Conservation (phyloP, 2,797 vertebrate species). For the Psittacula echo region DNA sequence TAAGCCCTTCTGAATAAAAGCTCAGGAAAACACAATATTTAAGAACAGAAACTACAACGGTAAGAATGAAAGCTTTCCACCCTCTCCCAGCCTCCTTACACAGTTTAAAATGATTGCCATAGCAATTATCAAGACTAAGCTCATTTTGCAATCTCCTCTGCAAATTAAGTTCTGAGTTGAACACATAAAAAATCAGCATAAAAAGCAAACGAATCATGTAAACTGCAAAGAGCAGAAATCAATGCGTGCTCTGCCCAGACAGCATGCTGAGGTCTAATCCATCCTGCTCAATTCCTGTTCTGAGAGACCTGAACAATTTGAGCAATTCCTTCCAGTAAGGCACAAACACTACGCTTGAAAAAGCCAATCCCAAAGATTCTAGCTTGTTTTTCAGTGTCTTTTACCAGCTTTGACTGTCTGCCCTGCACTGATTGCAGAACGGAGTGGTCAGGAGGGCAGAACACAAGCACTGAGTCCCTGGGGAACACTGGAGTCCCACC, state of each 20-base stretch:
- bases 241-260: rapidly evolving
- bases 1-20: conserved; percentile 54
- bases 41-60: conserved; percentile 28
- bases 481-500: not conserved
- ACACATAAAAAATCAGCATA: conserved; percentile 6
- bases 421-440: not conserved
- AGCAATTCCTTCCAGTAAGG: not conserved
- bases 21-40: conserved; percentile 39
- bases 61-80: conserved; percentile 42
- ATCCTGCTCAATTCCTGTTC: not conserved
- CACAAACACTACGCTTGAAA: not conserved
- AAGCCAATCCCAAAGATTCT: not conserved
- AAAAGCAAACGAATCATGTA: conserved; percentile 21
- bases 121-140: conserved; percentile 59
- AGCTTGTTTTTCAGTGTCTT: not conserved
- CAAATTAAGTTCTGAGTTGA: conserved; percentile 47
- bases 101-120: conserved; percentile 36
- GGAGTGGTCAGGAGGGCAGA: not conserved
- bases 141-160: conserved; percentile 45
- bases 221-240: conserved; percentile 17
- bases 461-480: not conserved
- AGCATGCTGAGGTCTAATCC: conserved; percentile 4
- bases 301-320: not conserved
- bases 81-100: conserved; percentile 24
- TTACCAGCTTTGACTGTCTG: not conserved